phyloP scores from a whole-genome alignment of 2,797 vertebrate genomes.

The Echeneis naucrates region DNA sequence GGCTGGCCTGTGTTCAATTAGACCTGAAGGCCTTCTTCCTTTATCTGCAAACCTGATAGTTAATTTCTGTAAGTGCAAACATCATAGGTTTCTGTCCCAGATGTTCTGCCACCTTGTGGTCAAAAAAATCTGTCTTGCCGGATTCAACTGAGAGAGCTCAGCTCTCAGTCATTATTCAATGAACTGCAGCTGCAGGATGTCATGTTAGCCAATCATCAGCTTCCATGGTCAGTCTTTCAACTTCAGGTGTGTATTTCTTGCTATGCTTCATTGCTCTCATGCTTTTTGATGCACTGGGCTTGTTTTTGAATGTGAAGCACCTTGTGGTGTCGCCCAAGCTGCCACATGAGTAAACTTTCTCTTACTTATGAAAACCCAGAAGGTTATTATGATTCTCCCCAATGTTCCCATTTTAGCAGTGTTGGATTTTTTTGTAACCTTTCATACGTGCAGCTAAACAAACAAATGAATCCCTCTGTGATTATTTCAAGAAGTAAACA shows the following conservation, averaged over 20 bases:
- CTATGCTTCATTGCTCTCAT: not conserved
- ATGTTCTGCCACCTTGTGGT: not conserved
- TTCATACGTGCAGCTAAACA: slow-evolving; percentile 20
- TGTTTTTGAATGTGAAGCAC: not conserved
- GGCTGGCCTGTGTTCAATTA: too few relatives aligned
- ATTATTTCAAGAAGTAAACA: slow-evolving; percentile 11
- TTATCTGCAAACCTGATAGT: too few relatives aligned
- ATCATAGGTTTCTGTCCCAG: too few relatives aligned
- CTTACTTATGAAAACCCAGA: not conserved
- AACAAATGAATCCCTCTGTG: slow-evolving; percentile 31
- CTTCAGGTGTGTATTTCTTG: not conserved
- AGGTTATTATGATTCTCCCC: slow-evolving; percentile 23
- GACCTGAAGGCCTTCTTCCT: too few relatives aligned
- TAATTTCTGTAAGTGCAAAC: not conserved
- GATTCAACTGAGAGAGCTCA: not conserved
- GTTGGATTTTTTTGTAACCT: not conserved
- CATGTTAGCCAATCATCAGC: too few relatives aligned
- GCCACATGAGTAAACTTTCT: not conserved
- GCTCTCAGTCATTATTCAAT: not conserved
- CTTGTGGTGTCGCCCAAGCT: not conserved
- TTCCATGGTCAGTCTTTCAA: not conserved
- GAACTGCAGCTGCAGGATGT: not conserved
- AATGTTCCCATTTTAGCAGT: slow-evolving; percentile 15
- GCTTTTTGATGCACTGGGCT: not conserved
- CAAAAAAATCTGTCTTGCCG: not conserved